phyloP scores from a whole-genome alignment of 2,797 vertebrate genomes.

The Microctenopoma steveboyesi region DNA sequence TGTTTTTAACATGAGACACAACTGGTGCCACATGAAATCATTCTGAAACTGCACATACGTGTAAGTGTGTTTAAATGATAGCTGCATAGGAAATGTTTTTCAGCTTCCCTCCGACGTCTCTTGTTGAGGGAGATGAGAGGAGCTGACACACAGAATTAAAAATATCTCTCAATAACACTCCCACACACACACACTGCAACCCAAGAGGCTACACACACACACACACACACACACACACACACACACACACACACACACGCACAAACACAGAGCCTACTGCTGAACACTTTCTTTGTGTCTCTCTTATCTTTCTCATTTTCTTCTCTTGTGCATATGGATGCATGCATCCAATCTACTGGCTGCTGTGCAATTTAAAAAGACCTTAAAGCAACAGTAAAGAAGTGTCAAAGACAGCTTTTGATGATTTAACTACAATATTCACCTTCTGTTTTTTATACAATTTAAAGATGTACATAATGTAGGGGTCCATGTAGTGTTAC shows the following conservation, averaged over 20 bases:
- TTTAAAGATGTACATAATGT: conserved; percentile 22
- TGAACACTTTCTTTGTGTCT: conserved; percentile 45
- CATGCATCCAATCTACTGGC: conserved; percentile 31
- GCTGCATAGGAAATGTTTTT: conserved; percentile 68
- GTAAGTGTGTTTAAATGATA: conserved; percentile 57
- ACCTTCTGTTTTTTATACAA: not conserved
- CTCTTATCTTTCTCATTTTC: conserved; percentile 46
- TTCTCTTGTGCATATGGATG: conserved; percentile 43
- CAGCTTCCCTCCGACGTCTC: conserved; percentile 70
- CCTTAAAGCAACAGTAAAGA: conserved; percentile 38
- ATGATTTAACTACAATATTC: conserved; percentile 1
- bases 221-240: conserved; percentile 25
- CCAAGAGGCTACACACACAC: conserved; percentile 45
- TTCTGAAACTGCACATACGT: conserved; percentile 36
- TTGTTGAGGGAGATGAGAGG: conserved; percentile 76
- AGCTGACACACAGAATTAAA: conserved; percentile 80
- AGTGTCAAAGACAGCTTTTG: conserved; percentile 29
- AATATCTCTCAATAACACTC: conserved; percentile 81
- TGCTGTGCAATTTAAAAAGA: conserved; percentile 44
- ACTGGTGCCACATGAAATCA: conserved; percentile 58
- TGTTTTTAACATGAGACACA: conserved; percentile 55
- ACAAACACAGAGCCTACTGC: conserved; percentile 33
- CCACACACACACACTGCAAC: conserved; percentile 48
- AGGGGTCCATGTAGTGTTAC: conserved; percentile 4
- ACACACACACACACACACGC: not conserved